These are phyloP conservation scores for Aleiodes leptofemur DNA, from an alignment of 2,888 invertebrate species.

Conservation along the genomic window DNA sequence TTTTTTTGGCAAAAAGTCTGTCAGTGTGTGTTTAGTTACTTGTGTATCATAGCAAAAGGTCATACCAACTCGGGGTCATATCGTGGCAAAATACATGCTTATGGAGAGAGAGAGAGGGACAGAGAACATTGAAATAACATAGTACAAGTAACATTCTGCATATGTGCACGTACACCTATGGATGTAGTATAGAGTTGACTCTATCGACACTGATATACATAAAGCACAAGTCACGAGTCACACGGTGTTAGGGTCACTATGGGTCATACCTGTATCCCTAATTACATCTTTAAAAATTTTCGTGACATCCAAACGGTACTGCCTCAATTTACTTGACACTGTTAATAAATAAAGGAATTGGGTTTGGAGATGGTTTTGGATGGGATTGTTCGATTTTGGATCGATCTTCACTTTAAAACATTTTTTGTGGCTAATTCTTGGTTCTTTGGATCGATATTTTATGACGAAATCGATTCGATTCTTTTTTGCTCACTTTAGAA, in stretches of 20 bases:
- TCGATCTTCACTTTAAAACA: no score
- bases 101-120: neutral
- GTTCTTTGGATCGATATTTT: no score
- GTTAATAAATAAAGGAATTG: no score
- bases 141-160: constrained; percentile 6
- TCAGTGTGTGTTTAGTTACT: neutral
- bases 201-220: constrained; percentile 28
- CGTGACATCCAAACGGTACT: constrained; percentile 6
- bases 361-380: no score
- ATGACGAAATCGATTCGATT: no score
- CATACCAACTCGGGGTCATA: neutral
- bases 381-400: no score
- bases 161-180: neutral
- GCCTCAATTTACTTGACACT: neutral
- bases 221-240: constrained; percentile 24
- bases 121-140: constrained; percentile 1
- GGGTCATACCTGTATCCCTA: constrained; percentile 24
- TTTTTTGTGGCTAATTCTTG: no score
- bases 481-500: no score
- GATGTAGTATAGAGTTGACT: constrained; percentile 11
- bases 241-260: constrained; percentile 12
- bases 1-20: neutral
- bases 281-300: constrained; percentile 13
- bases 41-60: constrained; percentile 20
- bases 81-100: constrained; percentile 4